phyloP scores from a whole-genome alignment of 2,797 vertebrate genomes.

The Lepidocolaptes lacrymiger region DNA sequence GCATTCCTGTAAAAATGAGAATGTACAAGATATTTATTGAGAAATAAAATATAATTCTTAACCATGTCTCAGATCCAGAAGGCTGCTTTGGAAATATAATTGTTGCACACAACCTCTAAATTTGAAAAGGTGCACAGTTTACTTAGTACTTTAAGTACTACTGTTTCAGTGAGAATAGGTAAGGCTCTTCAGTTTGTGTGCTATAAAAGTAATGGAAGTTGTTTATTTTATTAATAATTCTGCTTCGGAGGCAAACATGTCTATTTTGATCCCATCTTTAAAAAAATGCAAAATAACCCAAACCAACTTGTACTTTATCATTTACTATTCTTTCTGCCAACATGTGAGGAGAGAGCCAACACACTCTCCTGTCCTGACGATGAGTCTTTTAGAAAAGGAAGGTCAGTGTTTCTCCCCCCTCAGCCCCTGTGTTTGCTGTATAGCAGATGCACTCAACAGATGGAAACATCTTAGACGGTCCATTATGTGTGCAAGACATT shows the following conservation, averaged over 20 bases:
- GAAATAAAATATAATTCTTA: background rate
- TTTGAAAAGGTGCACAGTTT: background rate
- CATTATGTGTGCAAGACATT: background rate
- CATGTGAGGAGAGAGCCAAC: background rate
- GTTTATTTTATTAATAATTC: background rate
- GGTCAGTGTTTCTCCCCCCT: background rate
- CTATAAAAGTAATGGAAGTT: background rate
- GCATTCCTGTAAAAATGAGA: background rate
- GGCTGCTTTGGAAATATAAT: background rate
- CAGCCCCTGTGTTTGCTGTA: background rate
- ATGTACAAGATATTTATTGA: background rate
- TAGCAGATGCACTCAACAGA: background rate
- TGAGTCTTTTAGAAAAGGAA: background rate
- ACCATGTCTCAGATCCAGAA: background rate
- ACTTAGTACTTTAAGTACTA: background rate
- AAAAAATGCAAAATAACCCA: background rate
- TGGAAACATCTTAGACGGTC: background rate
- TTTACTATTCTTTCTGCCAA: background rate
- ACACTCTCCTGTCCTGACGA: fast-evolving
- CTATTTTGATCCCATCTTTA: background rate
- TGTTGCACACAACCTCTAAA: background rate
- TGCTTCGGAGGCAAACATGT: background rate
- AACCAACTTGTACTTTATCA: background rate
- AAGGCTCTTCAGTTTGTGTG: background rate
- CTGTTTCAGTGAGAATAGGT: background rate